Base-by-base conservation (phyloP, 1,140 invertebrate species). In the Solenopsis invicta region DNA sequence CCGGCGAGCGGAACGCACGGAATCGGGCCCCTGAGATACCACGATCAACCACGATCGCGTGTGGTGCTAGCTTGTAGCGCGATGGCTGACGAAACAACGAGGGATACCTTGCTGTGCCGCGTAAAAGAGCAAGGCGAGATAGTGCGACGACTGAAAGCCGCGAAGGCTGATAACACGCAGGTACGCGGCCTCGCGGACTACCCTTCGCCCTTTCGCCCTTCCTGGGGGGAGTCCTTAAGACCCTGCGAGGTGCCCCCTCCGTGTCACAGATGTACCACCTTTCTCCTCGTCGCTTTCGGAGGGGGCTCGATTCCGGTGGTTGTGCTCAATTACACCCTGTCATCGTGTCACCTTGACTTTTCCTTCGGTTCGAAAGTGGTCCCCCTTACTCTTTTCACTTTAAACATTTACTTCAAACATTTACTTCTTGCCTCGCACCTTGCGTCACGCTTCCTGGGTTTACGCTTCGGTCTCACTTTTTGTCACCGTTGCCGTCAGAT, bases 81-180 rank as follows among this genome's bases (percentile, higher is more conserved):
- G 18, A 95, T 95, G 94, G 92, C 92, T 88, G 93, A 94, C 93
- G 95, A 96, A 94, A 94, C 91, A 82, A 2, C 77, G 41, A 94
- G 94, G 91, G 96, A 96, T 92, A 94, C 94, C 88, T 93, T 97
- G 90, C 93, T 96, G 90, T 96, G 97, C 93, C 95, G 96, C 95
- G 98, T 98, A 87, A 98, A 98, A 95, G 94, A 96, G 90, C 98
- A 98, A 95, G 97, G 97, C 84, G 97, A 98, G 94, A 91, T 98
- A 87, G 98, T 98, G 12, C 95, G 98, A 93, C 97, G 97, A 95
- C 95, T 98, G 81, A 98, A 98, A 96, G 95, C 97, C 87, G 96
- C 97, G 16, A 98, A 98, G 94, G 97, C 97, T 93, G 96, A 97
- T 50, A 96, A 96, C 94, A 96, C 96, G 88, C 96, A 97, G 96